A percentile compares a stretch with the other conserved stretches of the same genome.
Conservation (phyloP, 37 sponge, comb jelly and placozoan species). For the Dysidea cf. avara region DNA sequence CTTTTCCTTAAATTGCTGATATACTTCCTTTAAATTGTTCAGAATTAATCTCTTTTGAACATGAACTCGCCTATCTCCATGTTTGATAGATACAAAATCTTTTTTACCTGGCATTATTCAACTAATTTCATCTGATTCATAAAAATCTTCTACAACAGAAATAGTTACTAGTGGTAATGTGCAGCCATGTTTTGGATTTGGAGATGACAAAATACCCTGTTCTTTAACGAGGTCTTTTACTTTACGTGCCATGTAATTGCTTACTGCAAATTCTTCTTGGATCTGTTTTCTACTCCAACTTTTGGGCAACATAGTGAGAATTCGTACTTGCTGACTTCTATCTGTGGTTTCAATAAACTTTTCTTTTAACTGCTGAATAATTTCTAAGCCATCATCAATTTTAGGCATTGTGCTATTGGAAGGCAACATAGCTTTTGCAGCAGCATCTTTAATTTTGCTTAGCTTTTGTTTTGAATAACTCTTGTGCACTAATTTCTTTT, state of each 20-base stretch:
- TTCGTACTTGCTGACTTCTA: conserved; percentile 34
- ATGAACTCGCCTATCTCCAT: too few relatives aligned
- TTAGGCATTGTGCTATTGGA: not conserved
- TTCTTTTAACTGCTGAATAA: conserved; percentile 35
- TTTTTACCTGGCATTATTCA: too few relatives aligned
- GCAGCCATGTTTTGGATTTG: not conserved
- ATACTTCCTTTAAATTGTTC: too few relatives aligned
- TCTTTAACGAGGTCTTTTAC: too few relatives aligned
- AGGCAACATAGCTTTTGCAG: too few relatives aligned
- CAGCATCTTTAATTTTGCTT: too few relatives aligned
- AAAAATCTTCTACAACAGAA: too few relatives aligned
- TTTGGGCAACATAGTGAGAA: conserved; percentile 38
- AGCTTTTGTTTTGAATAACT: not conserved
- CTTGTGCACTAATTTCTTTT: not conserved
- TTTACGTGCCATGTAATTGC: conserved; percentile 35
- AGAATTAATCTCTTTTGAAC: too few relatives aligned
- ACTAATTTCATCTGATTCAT: too few relatives aligned
- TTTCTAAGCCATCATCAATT: conserved; percentile 29
- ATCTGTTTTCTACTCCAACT: conserved; percentile 35
- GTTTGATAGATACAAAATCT: too few relatives aligned
- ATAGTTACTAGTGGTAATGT: too few relatives aligned
- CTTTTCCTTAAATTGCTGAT: too few relatives aligned
- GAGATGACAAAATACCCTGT: conserved; percentile 36
- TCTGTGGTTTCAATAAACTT: conserved; percentile 34
- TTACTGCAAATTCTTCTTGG: conserved; percentile 34